A percentile compares a stretch with the other conserved stretches of the same genome.
Evolutionary conservation across 2,888 invertebrate species (phyloP).

Genomic region (Lysandra coridon): DNA sequence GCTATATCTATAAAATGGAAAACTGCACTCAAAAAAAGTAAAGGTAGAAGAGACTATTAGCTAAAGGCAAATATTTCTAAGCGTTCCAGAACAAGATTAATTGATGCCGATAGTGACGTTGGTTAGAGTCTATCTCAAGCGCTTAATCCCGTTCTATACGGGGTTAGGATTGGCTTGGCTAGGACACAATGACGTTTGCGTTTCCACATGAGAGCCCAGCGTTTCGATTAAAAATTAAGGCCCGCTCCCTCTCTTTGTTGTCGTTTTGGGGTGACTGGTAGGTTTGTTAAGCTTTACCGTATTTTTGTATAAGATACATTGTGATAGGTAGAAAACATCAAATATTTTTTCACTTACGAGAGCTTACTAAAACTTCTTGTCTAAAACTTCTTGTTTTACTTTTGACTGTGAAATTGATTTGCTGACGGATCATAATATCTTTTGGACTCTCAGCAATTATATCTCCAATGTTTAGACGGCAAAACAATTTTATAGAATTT

Average conservation of each 20-base stretch:
- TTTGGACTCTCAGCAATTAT: too few species aligned
- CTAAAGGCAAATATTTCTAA: background rate
- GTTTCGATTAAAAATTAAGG: constrained; percentile 12
- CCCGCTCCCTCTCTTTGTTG: background rate
- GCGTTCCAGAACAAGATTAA: constrained; percentile 15
- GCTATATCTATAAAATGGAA: background rate
- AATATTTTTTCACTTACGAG: too few species aligned
- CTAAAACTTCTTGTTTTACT: background rate
- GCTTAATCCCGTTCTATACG: constrained; percentile 12
- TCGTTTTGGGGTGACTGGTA: background rate
- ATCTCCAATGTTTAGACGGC: too few species aligned
- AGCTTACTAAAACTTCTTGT: too few species aligned
- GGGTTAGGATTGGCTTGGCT: constrained; percentile 18
- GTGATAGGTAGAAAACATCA: background rate
- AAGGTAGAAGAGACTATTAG: background rate
- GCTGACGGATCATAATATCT: too few species aligned
- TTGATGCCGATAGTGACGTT: constrained; percentile 3
- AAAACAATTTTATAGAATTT: too few species aligned
- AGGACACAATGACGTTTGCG: constrained; percentile 22
- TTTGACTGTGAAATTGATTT: too few species aligned
- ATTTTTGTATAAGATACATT: background rate
- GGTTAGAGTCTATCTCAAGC: constrained; percentile 12
- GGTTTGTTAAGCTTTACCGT: background rate
- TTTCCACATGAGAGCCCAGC: constrained; percentile 21
- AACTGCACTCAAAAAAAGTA: background rate